Evolutionary conservation across 2,797 vertebrate genomes (phyloP).

Genomic region (Tympanoctomys barrerae): DNA sequence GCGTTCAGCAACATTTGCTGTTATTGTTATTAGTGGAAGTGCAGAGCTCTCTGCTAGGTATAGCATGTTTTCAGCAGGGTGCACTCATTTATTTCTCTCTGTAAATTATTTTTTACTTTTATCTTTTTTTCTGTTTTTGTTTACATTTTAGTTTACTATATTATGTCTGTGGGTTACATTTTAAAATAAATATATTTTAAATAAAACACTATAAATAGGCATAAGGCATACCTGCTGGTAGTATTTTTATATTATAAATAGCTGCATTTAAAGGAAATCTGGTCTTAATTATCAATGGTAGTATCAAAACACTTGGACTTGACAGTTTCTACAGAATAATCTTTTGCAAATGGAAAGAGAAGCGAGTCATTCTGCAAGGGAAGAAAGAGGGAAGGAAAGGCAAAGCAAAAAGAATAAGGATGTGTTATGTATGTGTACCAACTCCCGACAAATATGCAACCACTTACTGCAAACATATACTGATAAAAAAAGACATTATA

Average conservation of each 20-base stretch:
- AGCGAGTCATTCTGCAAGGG: not conserved
- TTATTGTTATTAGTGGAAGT: constrained; percentile 18
- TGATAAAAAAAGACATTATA: not conserved
- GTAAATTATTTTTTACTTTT: constrained; percentile 10
- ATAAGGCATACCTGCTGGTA: not conserved
- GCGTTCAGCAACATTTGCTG: not conserved
- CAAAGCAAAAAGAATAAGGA: not conserved
- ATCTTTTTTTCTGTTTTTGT: not conserved
- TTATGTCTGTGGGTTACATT: not conserved
- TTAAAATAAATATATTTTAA: not conserved
- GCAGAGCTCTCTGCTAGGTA: not conserved
- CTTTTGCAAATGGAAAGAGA: not conserved
- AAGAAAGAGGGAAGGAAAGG: too few species aligned
- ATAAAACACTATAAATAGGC: not conserved
- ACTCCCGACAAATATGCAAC: not conserved
- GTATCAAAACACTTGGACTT: not conserved
- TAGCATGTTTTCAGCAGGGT: not conserved
- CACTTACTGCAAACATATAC: not conserved
- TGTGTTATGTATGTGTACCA: not conserved
- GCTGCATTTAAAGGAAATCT: not conserved
- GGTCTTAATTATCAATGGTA: not conserved
- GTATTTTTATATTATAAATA: not conserved
- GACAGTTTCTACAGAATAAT: not conserved
- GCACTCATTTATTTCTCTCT: constrained; percentile 43
- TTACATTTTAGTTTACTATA: not conserved